A percentile compares a stretch with the other conserved stretches of the same genome.
phyloP scores from a whole-genome alignment of 2,888 invertebrate genomes.

The Hydrotaea diabolus region DNA sequence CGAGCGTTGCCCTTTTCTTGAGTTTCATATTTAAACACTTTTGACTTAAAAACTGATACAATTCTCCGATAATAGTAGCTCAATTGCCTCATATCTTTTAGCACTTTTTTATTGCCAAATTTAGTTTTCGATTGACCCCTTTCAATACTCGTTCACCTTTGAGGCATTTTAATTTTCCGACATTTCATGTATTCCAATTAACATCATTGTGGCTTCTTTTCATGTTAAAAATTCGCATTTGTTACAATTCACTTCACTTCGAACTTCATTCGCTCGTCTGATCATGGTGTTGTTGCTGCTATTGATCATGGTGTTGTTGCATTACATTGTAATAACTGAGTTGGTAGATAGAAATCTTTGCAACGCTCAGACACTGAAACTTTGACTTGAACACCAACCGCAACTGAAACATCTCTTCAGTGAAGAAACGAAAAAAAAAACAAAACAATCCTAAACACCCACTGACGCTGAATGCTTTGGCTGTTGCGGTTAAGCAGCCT shows the following conservation, averaged over 20 bases:
- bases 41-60: too few relatives aligned
- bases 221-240: neutral
- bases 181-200: conserved; percentile 23
- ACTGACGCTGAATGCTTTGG: neutral
- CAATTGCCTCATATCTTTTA: too few relatives aligned
- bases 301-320: conserved; percentile 11
- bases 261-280: neutral
- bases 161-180: neutral
- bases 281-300: neutral
- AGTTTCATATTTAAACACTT: too few relatives aligned
- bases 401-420: conserved; percentile 15
- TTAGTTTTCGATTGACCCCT: neutral
- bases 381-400: neutral
- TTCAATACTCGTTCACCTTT: neutral
- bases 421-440: neutral
- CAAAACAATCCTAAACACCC: conserved; percentile 33
- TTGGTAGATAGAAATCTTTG: conserved; percentile 54
- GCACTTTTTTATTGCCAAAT: neutral
- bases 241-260: conserved; percentile 12
- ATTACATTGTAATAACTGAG: conserved; percentile 45
- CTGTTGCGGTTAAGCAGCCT: conserved; percentile 17
- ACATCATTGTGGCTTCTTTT: conserved; percentile 35
- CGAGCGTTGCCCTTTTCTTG: too few relatives aligned
- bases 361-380: conserved; percentile 20
- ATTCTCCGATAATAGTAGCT: too few relatives aligned